Evolutionary conservation across 2,113 vertebrate species (phyloP).

Genomic region (Gnathonemus echidnorhynchus): DNA sequence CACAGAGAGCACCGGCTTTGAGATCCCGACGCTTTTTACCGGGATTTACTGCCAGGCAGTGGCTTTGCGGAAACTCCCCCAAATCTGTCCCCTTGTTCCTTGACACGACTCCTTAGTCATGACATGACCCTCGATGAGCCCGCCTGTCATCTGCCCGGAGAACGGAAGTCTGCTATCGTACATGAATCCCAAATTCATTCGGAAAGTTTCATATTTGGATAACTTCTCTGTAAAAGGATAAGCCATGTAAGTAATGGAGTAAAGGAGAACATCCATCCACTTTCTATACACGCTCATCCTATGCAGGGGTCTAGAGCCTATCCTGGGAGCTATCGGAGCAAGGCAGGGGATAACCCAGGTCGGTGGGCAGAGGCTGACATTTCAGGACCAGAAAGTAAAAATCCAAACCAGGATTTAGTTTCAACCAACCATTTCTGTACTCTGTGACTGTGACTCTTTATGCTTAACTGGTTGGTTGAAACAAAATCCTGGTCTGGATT

Average conservation of each 20-base stretch:
- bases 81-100: neutral
- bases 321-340: neutral
- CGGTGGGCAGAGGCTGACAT: neutral
- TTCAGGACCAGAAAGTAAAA: too few relatives aligned
- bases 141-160: conserved; percentile 8
- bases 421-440: too few relatives aligned
- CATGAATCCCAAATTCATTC: conserved; percentile 19
- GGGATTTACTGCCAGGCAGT: neutral
- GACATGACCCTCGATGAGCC: neutral
- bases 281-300: neutral
- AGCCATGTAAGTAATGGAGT: neutral
- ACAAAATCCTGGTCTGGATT: too few relatives aligned
- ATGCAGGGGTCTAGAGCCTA: neutral
- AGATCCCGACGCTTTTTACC: neutral
- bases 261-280: conserved; percentile 18
- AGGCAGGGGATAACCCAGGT: neutral
- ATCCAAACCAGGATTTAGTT: too few relatives aligned
- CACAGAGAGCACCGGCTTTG: neutral
- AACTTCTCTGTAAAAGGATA: conserved; percentile 11
- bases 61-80: neutral
- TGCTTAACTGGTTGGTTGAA: too few relatives aligned
- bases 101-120: neutral
- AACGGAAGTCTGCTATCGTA: neutral
- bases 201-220: conserved; percentile 1
- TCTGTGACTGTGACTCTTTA: too few relatives aligned